Conservation (phyloP, 2,888 invertebrate genomes). For the Lymantria monacha region DNA sequence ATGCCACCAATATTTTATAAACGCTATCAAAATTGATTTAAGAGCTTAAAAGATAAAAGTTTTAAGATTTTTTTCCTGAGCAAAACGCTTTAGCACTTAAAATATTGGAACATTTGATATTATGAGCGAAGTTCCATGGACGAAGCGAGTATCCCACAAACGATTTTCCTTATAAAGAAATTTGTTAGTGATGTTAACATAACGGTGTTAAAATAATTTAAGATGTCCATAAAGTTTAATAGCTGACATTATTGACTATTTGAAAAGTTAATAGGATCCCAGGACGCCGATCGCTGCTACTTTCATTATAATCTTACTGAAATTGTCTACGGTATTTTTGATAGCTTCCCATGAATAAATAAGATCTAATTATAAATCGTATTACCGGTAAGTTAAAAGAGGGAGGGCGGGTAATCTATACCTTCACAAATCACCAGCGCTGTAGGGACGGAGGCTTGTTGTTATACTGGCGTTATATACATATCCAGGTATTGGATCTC, state of each 20-base stretch:
- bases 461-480: no score
- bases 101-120: conserved; percentile 57
- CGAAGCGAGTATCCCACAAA: conserved; percentile 35
- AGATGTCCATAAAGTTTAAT: conserved; percentile 69
- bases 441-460: no score
- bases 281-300: conserved; percentile 49
- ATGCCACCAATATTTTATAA: conserved; percentile 27
- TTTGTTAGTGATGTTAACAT: conserved; percentile 68
- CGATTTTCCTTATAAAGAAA: conserved; percentile 63
- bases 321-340: conserved; percentile 54
- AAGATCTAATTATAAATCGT: conserved; percentile 22
- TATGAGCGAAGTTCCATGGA: conserved; percentile 49
- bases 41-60: conserved; percentile 31
- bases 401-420: conserved; percentile 10
- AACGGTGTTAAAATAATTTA: conserved; percentile 72
- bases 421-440: neutral
- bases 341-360: conserved; percentile 37
- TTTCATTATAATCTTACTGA: conserved; percentile 60
- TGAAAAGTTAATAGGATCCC: conserved; percentile 63
- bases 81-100: conserved; percentile 42
- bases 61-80: conserved; percentile 32
- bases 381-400: conserved; percentile 9
- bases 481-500: no score
- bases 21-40: conserved; percentile 36
- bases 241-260: conserved; percentile 61